Percentiles rank a stretch among this genome's conserved stretches.
phyloP scores from a whole-genome alignment of 2,797 vertebrate species.

The Sebastes wilsoni region DNA sequence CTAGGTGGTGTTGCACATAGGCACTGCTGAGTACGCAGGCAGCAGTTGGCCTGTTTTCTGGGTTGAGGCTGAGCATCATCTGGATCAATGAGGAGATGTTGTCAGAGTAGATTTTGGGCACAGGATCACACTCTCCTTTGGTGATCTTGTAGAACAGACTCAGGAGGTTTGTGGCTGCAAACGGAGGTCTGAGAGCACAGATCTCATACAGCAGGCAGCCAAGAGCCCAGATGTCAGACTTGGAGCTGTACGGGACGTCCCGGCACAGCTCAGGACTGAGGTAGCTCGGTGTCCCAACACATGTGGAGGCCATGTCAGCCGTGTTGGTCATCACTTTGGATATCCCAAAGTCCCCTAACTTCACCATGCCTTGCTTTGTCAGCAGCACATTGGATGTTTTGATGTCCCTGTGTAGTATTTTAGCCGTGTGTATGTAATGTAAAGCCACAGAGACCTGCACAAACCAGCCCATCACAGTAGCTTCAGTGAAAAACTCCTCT shows the following conservation, averaged over 20 bases:
- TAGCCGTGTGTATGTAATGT: constrained; percentile 79
- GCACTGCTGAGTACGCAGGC: constrained; percentile 64
- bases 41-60: constrained; percentile 80
- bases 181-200: constrained; percentile 82
- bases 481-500: constrained; percentile 71
- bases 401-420: constrained; percentile 86
- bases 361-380: constrained; percentile 80
- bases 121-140: constrained; percentile 71
- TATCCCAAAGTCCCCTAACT: constrained; percentile 87
- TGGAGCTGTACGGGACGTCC: constrained; percentile 85
- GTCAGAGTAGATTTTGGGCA: constrained; percentile 74
- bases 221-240: constrained; percentile 87
- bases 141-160: constrained; percentile 85
- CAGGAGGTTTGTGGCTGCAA: constrained; percentile 80
- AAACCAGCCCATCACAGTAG: constrained; percentile 81
- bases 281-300: constrained; percentile 86
- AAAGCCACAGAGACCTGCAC: constrained; percentile 82
- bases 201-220: constrained; percentile 85
- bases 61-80: constrained; percentile 74
- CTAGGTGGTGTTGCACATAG: constrained; percentile 74
- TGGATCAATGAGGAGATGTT: constrained; percentile 71
- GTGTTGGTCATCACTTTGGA: constrained; percentile 83
- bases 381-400: constrained; percentile 87
- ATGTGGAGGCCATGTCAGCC: constrained; percentile 83
- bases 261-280: constrained; percentile 86